These are phyloP conservation scores for Argyra leucocephala DNA, from an alignment of 2,888 invertebrate genomes.

Conservation along the genomic window DNA sequence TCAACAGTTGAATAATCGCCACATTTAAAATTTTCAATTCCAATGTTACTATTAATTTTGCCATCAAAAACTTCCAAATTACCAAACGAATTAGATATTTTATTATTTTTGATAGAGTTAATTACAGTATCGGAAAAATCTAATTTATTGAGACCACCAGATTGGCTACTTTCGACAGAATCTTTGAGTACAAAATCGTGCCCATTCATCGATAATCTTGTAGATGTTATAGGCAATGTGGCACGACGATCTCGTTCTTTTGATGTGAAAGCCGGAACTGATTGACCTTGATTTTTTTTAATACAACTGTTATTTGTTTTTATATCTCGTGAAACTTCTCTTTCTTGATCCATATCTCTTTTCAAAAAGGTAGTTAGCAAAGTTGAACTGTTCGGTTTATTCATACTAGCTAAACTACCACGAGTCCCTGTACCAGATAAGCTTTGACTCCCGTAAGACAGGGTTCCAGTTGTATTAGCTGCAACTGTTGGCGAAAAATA, in stretches of 20 bases:
- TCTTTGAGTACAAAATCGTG: constrained; percentile 19
- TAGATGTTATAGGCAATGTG: constrained; percentile 30
- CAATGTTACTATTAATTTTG: background rate
- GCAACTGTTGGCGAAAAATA: constrained; percentile 53
- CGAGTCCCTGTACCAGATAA: constrained; percentile 55
- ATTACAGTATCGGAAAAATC: constrained; percentile 22
- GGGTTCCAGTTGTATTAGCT: constrained; percentile 23
- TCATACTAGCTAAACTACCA: constrained; percentile 72
- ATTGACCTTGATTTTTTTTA: constrained; percentile 2
- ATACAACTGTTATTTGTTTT: constrained; percentile 15
- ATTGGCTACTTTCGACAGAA: constrained; percentile 17
- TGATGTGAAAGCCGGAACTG: background rate
- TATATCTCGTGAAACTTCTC: constrained; percentile 23
- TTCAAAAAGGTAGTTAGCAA: constrained; percentile 71
- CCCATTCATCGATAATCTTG: background rate
- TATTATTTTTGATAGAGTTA: background rate
- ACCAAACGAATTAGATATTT: constrained; percentile 13
- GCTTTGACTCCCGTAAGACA: constrained; percentile 30
- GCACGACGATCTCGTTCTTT: constrained; percentile 35
- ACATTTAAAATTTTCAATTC: background rate
- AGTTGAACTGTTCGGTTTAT: constrained; percentile 80
- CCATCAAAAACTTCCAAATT: constrained; percentile 14
- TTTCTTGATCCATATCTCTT: constrained; percentile 45
- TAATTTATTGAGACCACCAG: constrained; percentile 17
- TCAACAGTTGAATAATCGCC: background rate